A percentile compares a stretch with the other conserved stretches of the same genome.
These are phyloP conservation scores for Steinernema scapterisci DNA, from an alignment of 2,888 invertebrate species.

Conservation along the genomic window DNA sequence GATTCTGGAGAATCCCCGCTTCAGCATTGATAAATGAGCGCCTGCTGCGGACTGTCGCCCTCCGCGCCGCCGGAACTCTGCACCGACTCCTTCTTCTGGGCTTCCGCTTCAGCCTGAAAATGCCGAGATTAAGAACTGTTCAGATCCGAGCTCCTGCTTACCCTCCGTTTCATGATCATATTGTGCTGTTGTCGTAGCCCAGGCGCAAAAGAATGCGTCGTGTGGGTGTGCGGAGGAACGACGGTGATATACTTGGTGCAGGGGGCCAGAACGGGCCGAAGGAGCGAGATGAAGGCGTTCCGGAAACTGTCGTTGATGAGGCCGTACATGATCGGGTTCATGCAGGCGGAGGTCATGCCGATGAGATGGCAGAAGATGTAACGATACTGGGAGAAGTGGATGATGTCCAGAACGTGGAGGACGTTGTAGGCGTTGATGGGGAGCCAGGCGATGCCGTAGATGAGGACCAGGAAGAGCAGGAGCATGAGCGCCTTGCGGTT, in stretches of 20 bases:
- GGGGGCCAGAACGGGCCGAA: constrained; percentile 45
- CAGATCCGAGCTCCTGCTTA: neutral
- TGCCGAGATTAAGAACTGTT: neutral
- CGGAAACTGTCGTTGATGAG: constrained; percentile 89
- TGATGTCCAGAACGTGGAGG: constrained; percentile 57
- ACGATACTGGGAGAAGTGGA: constrained; percentile 63
- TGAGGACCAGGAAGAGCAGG: constrained; percentile 81
- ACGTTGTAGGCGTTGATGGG: constrained; percentile 84
- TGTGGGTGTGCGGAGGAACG: constrained; percentile 34
- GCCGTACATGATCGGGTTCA: constrained; percentile 88
- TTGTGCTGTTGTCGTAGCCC: neutral
- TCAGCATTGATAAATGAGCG: constrained; percentile 6
- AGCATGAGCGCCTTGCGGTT: constrained; percentile 79
- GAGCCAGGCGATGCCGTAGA: constrained; percentile 87
- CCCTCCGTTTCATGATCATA: constrained; percentile 3
- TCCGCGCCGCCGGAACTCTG: constrained; percentile 1
- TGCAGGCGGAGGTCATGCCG: constrained; percentile 87
- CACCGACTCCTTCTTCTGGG: neutral
- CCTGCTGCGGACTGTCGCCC: constrained; percentile 12
- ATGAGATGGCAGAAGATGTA: constrained; percentile 75
- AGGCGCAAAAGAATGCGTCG: constrained; percentile 29
- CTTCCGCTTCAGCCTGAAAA: neutral
- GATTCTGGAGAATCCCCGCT: neutral
- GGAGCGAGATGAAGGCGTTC: constrained; percentile 51
- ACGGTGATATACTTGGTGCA: constrained; percentile 47